phyloP scores from a whole-genome alignment of 2,113 vertebrate species.

The Ictalurus furcatus region DNA sequence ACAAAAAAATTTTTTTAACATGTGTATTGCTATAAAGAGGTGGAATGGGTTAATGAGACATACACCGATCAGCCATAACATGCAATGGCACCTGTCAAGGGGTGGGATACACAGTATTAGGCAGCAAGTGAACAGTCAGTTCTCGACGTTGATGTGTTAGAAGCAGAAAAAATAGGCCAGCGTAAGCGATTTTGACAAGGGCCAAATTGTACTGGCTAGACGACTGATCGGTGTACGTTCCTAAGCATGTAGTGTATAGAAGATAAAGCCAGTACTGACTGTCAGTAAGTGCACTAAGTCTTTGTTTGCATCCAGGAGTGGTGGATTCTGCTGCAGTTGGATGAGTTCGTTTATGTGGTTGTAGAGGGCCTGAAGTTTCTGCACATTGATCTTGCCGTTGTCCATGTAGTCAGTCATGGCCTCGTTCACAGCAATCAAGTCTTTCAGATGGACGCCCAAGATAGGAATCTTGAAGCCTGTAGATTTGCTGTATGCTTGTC shows the following conservation, averaged over 20 bases:
- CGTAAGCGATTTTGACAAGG: too few relatives aligned
- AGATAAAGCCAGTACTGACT: slow-evolving; percentile 68
- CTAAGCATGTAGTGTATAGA: background rate
- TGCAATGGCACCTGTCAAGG: too few relatives aligned
- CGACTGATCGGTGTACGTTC: too few relatives aligned
- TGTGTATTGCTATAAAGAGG: background rate
- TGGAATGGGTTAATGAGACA: background rate
- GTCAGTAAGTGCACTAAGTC: slow-evolving; percentile 95
- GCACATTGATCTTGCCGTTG: slow-evolving; percentile 88
- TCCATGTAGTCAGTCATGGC: slow-evolving; percentile 91
- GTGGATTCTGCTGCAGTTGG: slow-evolving; percentile 84
- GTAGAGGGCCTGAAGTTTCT: slow-evolving; percentile 97
- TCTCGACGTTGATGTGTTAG: too few relatives aligned
- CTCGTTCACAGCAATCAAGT: slow-evolving; percentile 94
- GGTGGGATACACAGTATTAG: too few relatives aligned
- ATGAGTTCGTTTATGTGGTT: slow-evolving; percentile 92
- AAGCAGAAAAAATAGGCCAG: too few relatives aligned
- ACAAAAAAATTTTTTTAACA: too few relatives aligned
- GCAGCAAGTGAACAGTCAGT: too few relatives aligned
- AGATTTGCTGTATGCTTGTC: slow-evolving; percentile 88
- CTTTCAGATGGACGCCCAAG: slow-evolving; percentile 95
- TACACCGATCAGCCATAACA: too few relatives aligned
- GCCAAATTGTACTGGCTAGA: too few relatives aligned
- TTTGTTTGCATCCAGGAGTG: slow-evolving; percentile 94
- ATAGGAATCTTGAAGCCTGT: slow-evolving; percentile 95